Evolutionary conservation across 2,113 vertebrate species (phyloP).

Genomic region (Dicentrarchus labrax): DNA sequence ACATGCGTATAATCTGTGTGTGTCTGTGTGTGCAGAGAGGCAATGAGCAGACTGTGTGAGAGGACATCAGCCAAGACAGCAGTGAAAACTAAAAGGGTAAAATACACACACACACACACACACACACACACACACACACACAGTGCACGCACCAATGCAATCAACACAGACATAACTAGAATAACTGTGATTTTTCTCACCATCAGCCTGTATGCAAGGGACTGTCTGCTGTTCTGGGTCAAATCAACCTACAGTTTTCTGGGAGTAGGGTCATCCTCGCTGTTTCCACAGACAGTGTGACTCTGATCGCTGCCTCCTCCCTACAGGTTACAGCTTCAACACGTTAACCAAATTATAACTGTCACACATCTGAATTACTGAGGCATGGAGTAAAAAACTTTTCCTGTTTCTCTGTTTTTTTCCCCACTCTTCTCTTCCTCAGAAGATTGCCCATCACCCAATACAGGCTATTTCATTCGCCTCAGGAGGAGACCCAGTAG

Average conservation of each 20-base stretch:
- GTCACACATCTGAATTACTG: not conserved
- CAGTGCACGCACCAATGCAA: conserved; percentile 10
- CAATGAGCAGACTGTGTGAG: conserved; percentile 93
- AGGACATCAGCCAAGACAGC: conserved; percentile 86
- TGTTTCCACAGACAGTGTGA: conserved; percentile 91
- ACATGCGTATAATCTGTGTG: not conserved
- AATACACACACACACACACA: conserved; percentile 10
- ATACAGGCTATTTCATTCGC: conserved; percentile 97
- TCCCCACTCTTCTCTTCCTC: conserved; percentile 70
- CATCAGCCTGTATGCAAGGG: conserved; percentile 88
- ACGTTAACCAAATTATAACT: not conserved
- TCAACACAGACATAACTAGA: conserved; percentile 12
- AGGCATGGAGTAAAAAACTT: not conserved
- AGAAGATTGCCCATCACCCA: conserved; percentile 94
- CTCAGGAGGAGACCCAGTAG: conserved; percentile 95
- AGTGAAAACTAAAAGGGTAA: conserved; percentile 89
- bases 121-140: conserved; percentile 14
- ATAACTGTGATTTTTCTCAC: conserved; percentile 59
- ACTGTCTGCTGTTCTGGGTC: conserved; percentile 90
- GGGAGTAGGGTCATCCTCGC: conserved; percentile 90
- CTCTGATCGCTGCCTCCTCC: conserved; percentile 86
- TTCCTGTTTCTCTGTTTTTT: not conserved
- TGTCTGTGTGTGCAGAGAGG: conserved; percentile 87
- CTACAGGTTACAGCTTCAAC: conserved; percentile 86
- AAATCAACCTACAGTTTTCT: conserved; percentile 94